phyloP scores from a whole-genome alignment of 2,113 vertebrate species.

The Marmota flaviventris region DNA sequence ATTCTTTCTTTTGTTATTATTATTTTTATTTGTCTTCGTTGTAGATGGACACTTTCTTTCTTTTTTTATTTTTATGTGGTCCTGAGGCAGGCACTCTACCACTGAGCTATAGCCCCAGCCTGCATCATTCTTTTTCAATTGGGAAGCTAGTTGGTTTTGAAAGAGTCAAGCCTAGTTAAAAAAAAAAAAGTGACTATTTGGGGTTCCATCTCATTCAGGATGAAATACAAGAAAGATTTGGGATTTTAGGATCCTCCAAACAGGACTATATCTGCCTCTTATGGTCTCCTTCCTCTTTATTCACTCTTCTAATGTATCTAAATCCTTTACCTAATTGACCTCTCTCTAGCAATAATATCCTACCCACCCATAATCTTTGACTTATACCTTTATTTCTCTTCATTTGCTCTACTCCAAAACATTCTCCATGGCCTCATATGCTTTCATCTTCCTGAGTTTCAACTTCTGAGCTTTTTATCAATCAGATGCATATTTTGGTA shows the following conservation, averaged over 20 bases:
- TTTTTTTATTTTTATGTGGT: too few relatives aligned
- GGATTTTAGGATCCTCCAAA: background rate
- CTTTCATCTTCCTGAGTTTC: background rate
- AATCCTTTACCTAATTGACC: background rate
- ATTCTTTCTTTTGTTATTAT: background rate
- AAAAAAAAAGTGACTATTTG: conserved; percentile 58
- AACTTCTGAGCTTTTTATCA: background rate
- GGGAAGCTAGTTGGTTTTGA: conserved; percentile 14
- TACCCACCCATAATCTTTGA: background rate
- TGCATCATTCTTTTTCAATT: background rate
- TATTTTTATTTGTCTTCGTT: too few relatives aligned
- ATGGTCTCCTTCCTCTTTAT: background rate
- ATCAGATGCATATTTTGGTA: background rate
- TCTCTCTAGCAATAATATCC: background rate
- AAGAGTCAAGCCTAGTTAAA: conserved; percentile 18
- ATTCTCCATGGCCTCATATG: background rate
- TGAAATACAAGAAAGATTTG: conserved; percentile 24
- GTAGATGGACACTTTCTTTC: too few relatives aligned
- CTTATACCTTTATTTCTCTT: background rate
- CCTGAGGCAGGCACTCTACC: too few relatives aligned
- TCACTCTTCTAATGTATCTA: background rate
- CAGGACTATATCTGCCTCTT: background rate
- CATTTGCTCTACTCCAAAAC: background rate
- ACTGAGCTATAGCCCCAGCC: too few relatives aligned
- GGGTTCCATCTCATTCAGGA: conserved; percentile 69